A percentile compares a stretch with the other conserved stretches of the same genome.
These are phyloP conservation scores for Agrilus planipennis DNA, from an alignment of 1,140 invertebrate genomes.

Conservation along the genomic window DNA sequence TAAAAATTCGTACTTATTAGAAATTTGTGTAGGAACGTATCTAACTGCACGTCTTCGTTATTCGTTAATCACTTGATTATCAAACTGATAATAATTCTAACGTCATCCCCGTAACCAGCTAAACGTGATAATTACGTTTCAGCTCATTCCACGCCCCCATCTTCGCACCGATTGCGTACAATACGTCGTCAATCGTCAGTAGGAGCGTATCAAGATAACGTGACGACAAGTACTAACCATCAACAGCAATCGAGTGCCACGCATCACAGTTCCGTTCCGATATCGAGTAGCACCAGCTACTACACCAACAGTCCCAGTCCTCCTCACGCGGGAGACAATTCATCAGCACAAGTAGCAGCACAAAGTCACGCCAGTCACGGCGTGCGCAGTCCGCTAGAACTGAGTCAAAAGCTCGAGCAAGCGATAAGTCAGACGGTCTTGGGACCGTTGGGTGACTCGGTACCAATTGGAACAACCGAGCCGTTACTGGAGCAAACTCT, in stretches of 20 bases:
- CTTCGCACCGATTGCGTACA: constrained; percentile 38
- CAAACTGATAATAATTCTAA: no score
- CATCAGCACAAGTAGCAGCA: not conserved
- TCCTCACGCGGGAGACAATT: constrained; percentile 16
- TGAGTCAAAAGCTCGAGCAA: constrained; percentile 5
- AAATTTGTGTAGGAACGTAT: no score
- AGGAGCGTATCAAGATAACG: constrained; percentile 38
- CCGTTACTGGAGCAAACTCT: not conserved
- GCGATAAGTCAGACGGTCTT: not conserved
- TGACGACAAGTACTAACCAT: constrained; percentile 15
- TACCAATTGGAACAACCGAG: not conserved
- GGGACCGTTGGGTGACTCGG: constrained; percentile 4
- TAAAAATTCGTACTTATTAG: no score
- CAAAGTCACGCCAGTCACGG: not conserved
- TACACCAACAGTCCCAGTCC: constrained; percentile 33
- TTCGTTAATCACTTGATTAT: no score
- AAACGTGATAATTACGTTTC: constrained; percentile 11
- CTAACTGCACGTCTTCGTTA: no score
- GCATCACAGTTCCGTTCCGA: constrained; percentile 19
- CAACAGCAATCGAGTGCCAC: constrained; percentile 10
- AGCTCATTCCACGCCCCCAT: constrained; percentile 44
- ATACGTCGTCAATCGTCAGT: constrained; percentile 47
- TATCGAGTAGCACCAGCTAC: constrained; percentile 33
- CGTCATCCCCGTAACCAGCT: no score
- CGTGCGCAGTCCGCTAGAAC: not conserved